Conservation (phyloP, 64 coral and sea anemone genomes). For the Pocillopora verrucosa region DNA sequence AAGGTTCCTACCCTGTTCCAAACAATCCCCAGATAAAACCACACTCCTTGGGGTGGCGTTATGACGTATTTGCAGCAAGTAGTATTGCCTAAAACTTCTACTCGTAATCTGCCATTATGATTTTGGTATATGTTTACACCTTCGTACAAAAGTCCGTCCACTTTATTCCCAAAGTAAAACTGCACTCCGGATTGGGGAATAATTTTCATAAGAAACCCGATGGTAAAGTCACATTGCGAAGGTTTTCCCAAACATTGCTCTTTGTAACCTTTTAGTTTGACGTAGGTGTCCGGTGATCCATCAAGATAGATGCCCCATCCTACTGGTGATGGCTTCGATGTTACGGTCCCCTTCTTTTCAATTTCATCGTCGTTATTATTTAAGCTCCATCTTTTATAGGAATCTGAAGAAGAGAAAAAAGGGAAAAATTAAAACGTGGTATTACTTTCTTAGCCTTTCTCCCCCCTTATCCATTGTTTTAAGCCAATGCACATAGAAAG, state of each 20-base stretch:
- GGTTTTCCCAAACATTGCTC: background rate
- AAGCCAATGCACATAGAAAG: no score
- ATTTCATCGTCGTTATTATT: background rate
- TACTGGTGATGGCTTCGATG: background rate
- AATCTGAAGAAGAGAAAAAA: background rate
- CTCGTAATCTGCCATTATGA: background rate
- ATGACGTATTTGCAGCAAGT: background rate
- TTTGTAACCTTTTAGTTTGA: background rate
- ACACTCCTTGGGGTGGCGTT: background rate
- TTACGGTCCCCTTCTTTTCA: background rate
- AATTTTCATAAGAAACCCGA: slow-evolving; percentile 1
- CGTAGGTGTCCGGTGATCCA: background rate
- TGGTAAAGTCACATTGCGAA: slow-evolving; percentile 21
- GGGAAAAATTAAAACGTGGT: background rate
- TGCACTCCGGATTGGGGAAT: background rate
- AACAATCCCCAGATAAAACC: slow-evolving; percentile 17
- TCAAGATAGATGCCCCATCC: background rate
- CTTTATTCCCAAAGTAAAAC: slow-evolving; percentile 12
- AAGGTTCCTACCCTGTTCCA: slow-evolving; percentile 16
- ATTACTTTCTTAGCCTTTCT: no score
- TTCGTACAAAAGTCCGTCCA: background rate
- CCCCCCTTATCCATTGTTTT: no score
- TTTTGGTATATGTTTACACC: slow-evolving; percentile 6
- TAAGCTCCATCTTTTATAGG: background rate
- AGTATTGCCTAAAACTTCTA: background rate